Conservation (phyloP, 2,888 invertebrate species). For the Tenthredo distinguenda region DNA sequence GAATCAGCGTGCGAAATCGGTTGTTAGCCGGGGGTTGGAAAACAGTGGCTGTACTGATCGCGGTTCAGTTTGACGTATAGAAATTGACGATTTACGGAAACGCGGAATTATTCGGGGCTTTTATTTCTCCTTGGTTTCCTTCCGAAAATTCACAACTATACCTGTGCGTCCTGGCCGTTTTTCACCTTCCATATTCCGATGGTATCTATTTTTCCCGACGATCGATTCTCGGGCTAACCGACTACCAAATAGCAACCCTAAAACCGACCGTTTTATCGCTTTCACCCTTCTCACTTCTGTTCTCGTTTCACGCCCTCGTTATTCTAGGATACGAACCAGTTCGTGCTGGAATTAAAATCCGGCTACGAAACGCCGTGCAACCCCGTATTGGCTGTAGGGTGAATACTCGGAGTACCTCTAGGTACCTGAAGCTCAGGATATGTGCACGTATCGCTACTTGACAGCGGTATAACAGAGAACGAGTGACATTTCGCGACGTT, state of each 20-base stretch:
- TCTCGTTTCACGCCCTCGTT: not conserved
- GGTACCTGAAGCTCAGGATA: not conserved
- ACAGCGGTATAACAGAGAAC: not conserved
- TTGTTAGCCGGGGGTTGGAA: constrained; percentile 1
- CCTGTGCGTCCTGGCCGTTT: not conserved
- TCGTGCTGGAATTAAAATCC: constrained; percentile 12
- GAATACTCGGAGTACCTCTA: not conserved
- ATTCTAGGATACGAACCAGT: not conserved
- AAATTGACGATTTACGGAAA: constrained; percentile 26
- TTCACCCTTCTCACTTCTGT: not conserved
- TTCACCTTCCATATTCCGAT: not conserved
- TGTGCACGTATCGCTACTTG: not conserved
- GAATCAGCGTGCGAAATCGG: constrained; percentile 33
- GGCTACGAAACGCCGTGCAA: not conserved
- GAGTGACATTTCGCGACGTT: not conserved
- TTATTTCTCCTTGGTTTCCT: not conserved
- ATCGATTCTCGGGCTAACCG: not conserved
- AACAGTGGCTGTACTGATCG: not conserved
- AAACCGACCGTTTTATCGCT: not conserved
- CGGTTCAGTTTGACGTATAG: constrained; percentile 9
- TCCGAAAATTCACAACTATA: not conserved
- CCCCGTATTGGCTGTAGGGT: not conserved
- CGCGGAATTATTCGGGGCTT: not conserved
- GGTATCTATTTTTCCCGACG: not conserved
- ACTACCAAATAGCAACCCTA: not conserved